Percentiles rank a stretch among this genome's conserved stretches.
These are phyloP conservation scores for Melolontha melolontha DNA, from an alignment of 2,888 invertebrate genomes.

Conservation along the genomic window DNA sequence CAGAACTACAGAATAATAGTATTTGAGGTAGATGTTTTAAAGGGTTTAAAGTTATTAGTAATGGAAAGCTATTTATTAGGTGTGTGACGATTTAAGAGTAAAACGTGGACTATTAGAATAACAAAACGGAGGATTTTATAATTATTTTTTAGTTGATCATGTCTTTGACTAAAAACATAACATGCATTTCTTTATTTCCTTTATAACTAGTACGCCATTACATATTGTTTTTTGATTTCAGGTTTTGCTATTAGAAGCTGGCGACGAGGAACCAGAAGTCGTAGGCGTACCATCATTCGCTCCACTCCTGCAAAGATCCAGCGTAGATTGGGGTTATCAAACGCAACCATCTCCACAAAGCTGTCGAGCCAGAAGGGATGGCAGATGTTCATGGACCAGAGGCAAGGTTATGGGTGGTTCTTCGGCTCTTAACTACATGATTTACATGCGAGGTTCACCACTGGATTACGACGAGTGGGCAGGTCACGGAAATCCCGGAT, in stretches of 20 bases:
- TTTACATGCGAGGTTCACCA: conserved; percentile 72
- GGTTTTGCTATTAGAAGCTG: conserved; percentile 76
- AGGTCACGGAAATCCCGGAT: conserved; percentile 71
- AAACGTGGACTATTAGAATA: no score
- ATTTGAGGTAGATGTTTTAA: no score
- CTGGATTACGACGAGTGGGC: conserved; percentile 77
- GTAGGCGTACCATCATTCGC: conserved; percentile 76
- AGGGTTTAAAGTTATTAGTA: no score
- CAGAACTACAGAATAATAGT: no score
- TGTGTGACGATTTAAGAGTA: no score
- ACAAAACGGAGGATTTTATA: no score
- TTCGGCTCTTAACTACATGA: conserved; percentile 76
- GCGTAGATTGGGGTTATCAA: conserved; percentile 78
- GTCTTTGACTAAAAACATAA: no score
- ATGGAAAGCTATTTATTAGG: no score
- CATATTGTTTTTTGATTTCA: conserved; percentile 59
- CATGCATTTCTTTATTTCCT: no score
- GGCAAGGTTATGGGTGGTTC: conserved; percentile 78
- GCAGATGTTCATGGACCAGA: conserved; percentile 72
- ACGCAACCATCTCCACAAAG: conserved; percentile 74
- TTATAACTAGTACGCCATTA: no score
- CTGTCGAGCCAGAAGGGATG: conserved; percentile 71
- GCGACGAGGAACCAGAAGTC: conserved; percentile 75
- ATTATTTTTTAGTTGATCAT: no score
- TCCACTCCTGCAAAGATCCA: conserved; percentile 70